Evolutionary conservation across 1,140 invertebrate genomes (phyloP), one percentile per base, ranked within the genome.

Genomic region (Ectropis grisescens): DNA sequence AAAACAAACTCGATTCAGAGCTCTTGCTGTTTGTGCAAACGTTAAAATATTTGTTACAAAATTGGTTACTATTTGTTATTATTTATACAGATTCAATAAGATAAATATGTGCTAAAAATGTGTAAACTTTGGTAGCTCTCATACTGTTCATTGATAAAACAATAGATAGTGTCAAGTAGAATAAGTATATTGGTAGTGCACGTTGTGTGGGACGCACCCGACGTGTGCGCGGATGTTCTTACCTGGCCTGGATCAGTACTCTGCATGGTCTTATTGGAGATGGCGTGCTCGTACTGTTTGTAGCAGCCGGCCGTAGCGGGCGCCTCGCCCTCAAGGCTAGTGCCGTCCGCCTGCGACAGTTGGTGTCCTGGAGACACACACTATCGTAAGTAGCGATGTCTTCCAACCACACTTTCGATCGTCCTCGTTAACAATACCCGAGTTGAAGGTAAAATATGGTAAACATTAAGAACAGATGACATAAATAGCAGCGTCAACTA

Each of bases 321-420:
- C 15, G 86, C 84, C 49, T 94, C 93, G 32, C 92, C 93, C 57
- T 92, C 91, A 33, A 93, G 88, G 69, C 92, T 94, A 84, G 91
- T 93, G 40, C 90, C 92, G 69, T 96, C 94, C 48, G 87, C 90
- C 76, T 93, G 91, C 55, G 93, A 93, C 87, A 94, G 87, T 85
- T 94, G 94, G 86, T 95, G 93, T 86, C 93, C 93, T 93, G 85
- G 81, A 84, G 82, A 70, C 72, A 81, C 72, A 78, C 43, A 81
- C 65, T 62, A 74, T 52, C 65, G 53, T 78, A 57, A 76, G 62
- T 72, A 71, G 70, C 67, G 58, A 57, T 51, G 55, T 50, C 55
- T 66, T 60, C 59, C 37, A 37, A 43, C 43, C 14, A 10, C 22
- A 13, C 29, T 24, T 11, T 16, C 13, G 36, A 13, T 13, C 19